phyloP scores from a whole-genome alignment of 2,888 invertebrate genomes.

The Loripinus fragilis region DNA sequence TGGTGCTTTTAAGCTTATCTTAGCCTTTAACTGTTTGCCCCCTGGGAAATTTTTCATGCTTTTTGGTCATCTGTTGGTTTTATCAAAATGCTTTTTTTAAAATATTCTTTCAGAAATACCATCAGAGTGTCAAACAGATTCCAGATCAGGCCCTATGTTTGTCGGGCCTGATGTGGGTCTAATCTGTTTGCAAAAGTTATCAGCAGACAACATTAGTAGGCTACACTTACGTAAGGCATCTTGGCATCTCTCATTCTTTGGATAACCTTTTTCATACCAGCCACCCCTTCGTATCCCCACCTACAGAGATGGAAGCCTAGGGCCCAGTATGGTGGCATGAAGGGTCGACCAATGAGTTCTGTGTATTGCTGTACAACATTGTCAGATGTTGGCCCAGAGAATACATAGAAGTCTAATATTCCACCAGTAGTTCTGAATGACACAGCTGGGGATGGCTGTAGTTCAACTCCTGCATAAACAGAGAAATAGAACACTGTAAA shows the following conservation, averaged over 20 bases:
- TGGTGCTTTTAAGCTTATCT: too few relatives aligned
- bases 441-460: slow-evolving; percentile 89
- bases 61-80: too few relatives aligned
- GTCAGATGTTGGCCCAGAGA: slow-evolving; percentile 89
- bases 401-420: slow-evolving; percentile 90
- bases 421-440: slow-evolving; percentile 93
- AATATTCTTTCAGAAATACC: too few relatives aligned
- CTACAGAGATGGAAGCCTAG: slow-evolving; percentile 93
- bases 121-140: too few relatives aligned
- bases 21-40: too few relatives aligned
- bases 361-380: slow-evolving; percentile 83
- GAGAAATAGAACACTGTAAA: too few relatives aligned
- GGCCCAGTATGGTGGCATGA: slow-evolving; percentile 87
- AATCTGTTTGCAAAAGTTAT: too few relatives aligned
- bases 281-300: slow-evolving; percentile 82
- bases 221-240: slow-evolving; percentile 69
- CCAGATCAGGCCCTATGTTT: too few relatives aligned
- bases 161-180: too few relatives aligned
- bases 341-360: slow-evolving; percentile 72
- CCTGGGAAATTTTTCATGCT: too few relatives aligned
- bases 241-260: slow-evolving; percentile 66
- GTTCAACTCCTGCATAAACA: slow-evolving; percentile 66
- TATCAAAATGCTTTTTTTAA: too few relatives aligned
- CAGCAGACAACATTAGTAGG: too few relatives aligned
- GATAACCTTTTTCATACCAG: slow-evolving; percentile 65